phyloP scores from a whole-genome alignment of 1,140 invertebrate species.

The Cardiocondyla obscurior region DNA sequence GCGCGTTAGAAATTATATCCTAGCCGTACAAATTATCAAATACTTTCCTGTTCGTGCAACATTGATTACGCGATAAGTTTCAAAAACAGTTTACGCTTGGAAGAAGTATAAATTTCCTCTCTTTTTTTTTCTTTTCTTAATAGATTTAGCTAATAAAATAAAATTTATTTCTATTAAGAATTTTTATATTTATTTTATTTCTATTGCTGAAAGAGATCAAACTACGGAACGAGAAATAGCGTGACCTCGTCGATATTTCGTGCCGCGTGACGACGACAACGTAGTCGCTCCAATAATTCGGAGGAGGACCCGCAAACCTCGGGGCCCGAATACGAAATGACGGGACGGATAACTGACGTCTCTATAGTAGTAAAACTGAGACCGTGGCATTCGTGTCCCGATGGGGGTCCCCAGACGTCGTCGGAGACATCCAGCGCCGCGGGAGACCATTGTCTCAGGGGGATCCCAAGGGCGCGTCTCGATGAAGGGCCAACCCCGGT shows the following conservation, averaged over 20 bases:
- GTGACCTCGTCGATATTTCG: neutral
- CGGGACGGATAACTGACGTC: slow-evolving; percentile 82
- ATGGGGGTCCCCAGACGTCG: slow-evolving; percentile 82
- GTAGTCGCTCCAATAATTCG: slow-evolving; percentile 12
- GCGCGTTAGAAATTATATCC: neutral
- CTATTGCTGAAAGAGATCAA: neutral
- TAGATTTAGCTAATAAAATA: neutral
- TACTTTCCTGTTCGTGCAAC: neutral
- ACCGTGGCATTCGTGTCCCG: slow-evolving; percentile 78
- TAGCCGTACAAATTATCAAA: neutral
- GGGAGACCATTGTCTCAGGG: slow-evolving; percentile 83
- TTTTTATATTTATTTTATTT: neutral
- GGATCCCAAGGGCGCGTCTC: slow-evolving; percentile 67
- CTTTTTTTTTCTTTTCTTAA: neutral
- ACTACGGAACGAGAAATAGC: neutral
- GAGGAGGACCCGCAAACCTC: neutral
- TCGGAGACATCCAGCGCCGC: slow-evolving; percentile 82
- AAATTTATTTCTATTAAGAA: neutral
- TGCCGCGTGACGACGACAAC: neutral
- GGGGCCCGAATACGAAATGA: slow-evolving; percentile 73
- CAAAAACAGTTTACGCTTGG: neutral
- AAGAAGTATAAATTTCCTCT: neutral
- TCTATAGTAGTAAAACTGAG: slow-evolving; percentile 80
- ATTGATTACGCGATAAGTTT: neutral
- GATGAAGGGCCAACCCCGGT: slow-evolving; percentile 62